These are phyloP conservation scores for Lasioglossum pauxillum DNA, from an alignment of 2,888 invertebrate genomes.

Conservation along the genomic window DNA sequence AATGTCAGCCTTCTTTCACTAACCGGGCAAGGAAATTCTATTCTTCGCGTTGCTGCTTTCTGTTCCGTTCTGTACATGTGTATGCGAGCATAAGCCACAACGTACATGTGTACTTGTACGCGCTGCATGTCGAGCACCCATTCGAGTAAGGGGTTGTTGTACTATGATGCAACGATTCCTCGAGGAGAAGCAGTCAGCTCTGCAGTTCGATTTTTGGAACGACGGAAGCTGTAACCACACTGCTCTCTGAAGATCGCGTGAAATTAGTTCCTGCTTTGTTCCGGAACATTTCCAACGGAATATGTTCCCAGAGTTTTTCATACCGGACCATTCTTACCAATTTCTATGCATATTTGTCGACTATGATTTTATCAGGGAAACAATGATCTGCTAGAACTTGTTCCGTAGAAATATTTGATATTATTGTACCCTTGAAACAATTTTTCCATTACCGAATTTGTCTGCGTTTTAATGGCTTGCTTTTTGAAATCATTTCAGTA, in stretches of 20 bases:
- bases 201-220: conserved; percentile 4
- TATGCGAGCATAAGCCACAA: not conserved
- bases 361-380: not conserved
- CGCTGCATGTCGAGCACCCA: not conserved
- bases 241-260: conserved; percentile 1
- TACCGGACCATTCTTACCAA: not conserved
- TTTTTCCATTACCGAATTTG: not conserved
- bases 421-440: not conserved
- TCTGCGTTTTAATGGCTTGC: not conserved
- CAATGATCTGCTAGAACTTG: not conserved
- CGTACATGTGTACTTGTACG: not conserved
- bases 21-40: conserved; percentile 62
- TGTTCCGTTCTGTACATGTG: conserved; percentile 22
- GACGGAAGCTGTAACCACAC: not conserved
- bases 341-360: not conserved
- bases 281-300: too few species aligned
- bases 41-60: conserved; percentile 50
- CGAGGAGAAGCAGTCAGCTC: not conserved
- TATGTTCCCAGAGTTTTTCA: not conserved
- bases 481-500: not conserved
- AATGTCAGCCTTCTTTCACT: conserved; percentile 65
- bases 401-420: not conserved
- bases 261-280: conserved; percentile 16
- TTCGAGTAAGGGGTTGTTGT: not conserved
- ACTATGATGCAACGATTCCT: not conserved